Evolutionary conservation across 1,140 invertebrate genomes (phyloP), one percentile per base, ranked within the genome.

Genomic region (Hyles euphorbiae): DNA sequence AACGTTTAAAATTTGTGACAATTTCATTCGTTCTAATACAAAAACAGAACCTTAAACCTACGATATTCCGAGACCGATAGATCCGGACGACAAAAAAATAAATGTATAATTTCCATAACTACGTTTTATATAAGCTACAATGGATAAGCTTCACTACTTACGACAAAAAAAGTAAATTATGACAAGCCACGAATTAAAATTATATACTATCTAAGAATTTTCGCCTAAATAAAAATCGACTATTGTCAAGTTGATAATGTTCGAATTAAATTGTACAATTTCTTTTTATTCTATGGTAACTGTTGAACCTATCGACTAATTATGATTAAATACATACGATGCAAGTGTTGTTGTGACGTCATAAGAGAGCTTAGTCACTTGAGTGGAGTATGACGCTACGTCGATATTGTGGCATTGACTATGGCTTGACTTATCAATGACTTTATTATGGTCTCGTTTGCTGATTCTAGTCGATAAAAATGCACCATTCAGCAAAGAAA

Each of bases 231-330:
- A 52, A 52, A n/a, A 51, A 51, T 51, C 11, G n/a, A 34, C 11
- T 11, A 34, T 34, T 10, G 4, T 52, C 12, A 52, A 52, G 22
- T 50, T 32, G 50, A 52, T 6, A 34, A n/a, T 52, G 50, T 52
- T 52, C 50, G 11, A 52, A 52, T 45, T 53, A 56, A 65, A 60
- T 65, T 65, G 58, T 65, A 65, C 54, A 60, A 56, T 60, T 57
- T 60, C 8, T 60, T 60, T 57, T 57, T 57, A 60, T 53, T 47
- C 50, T 71, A 74, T 73, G 76, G 76, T 79, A 79, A 79, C 76
- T 74, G 53, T 74, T 63, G 60, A 60, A 50, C 61, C 64, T 76
- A 71, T 64, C 11, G 56, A 65, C 63, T 65, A 65, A 55, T 59
- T 52, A 64, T 61, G 66, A 67, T 74, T 65, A 57, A 67, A 71